Evolutionary conservation across 2,113 vertebrate species (phyloP).

Genomic region (Lagopus leucura): DNA sequence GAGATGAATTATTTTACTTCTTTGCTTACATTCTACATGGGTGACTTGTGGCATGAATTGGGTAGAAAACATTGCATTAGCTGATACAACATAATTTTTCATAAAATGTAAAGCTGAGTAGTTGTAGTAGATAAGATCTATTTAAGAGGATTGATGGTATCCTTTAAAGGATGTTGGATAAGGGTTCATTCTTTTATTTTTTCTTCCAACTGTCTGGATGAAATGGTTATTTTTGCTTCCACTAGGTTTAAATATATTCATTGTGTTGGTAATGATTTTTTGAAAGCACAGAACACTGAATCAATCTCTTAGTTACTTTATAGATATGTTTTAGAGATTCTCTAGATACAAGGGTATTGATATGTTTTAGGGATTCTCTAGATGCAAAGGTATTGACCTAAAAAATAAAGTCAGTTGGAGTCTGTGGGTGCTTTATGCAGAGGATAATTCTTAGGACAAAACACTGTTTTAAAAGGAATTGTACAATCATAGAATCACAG

Average conservation of each 20-base stretch:
- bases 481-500: no score
- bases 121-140: neutral
- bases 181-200: neutral
- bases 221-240: neutral
- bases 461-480: neutral
- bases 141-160: neutral
- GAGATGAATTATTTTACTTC: neutral
- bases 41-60: neutral
- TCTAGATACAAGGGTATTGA: neutral
- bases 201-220: neutral
- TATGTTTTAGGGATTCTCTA: neutral
- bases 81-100: neutral
- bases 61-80: neutral
- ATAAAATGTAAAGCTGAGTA: neutral
- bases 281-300: neutral
- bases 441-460: neutral
- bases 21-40: neutral
- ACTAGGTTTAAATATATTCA: neutral
- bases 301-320: neutral
- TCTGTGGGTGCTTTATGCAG: neutral
- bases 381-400: neutral
- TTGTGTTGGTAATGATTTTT: neutral
- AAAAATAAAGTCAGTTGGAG: neutral
- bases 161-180: neutral
- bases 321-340: neutral